A percentile compares a stretch with the other conserved stretches of the same genome.
Conservation (phyloP, 2,888 invertebrate genomes). For the Meghimatium bilineatum region DNA sequence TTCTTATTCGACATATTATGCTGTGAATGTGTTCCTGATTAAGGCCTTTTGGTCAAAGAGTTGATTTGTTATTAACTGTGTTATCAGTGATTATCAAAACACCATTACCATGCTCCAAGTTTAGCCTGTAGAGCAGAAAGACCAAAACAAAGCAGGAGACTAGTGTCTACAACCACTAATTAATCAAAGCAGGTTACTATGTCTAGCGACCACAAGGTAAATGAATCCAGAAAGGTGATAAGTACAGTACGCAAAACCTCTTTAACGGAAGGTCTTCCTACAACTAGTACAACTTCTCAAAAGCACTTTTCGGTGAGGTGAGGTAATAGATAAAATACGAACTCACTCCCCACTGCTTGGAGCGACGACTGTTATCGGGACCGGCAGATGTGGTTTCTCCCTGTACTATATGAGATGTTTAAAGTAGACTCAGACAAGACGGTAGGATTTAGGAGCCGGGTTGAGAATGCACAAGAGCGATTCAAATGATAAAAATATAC, state of each 20-base stretch:
- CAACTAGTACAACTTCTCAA: background rate
- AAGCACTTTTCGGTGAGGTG: background rate
- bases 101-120: no score
- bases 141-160: no score
- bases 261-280: background rate
- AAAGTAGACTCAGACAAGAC: background rate
- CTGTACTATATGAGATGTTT: background rate
- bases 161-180: background rate
- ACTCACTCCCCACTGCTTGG: background rate
- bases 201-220: no score
- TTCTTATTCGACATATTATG: no score
- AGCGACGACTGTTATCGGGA: background rate
- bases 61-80: no score
- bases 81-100: no score
- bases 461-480: background rate
- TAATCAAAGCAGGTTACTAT: no score
- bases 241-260: no score
- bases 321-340: slow-evolving; percentile 21
- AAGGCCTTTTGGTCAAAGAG: no score
- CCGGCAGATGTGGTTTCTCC: background rate
- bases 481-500: background rate
- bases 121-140: no score
- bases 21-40: no score
- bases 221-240: no score
- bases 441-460: background rate